phyloP scores from a whole-genome alignment of 2,797 vertebrate genomes.

The Sebastes variabilis region DNA sequence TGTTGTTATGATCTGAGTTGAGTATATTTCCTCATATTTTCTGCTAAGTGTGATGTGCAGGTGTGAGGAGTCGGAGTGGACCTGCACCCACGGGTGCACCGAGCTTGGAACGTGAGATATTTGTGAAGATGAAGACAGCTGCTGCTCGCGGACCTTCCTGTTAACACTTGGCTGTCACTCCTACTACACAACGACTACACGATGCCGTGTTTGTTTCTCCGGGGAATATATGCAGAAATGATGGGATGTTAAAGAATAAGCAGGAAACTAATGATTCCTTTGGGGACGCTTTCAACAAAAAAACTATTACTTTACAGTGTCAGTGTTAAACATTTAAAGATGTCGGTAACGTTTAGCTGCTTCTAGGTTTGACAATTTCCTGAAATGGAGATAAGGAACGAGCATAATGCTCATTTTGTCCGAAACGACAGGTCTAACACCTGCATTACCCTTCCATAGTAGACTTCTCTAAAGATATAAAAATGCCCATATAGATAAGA shows the following conservation, averaged over 20 bases:
- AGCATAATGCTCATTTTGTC: too few species aligned
- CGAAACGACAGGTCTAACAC: too few species aligned
- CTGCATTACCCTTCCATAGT: too few species aligned
- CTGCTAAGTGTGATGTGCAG: conserved; percentile 17
- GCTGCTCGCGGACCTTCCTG: neutral
- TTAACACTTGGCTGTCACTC: conserved; percentile 18
- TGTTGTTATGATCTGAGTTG: neutral
- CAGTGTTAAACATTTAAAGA: neutral
- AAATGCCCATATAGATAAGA: too few species aligned
- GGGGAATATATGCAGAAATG: neutral
- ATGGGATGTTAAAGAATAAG: neutral
- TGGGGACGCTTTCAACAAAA: neutral
- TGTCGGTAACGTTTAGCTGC: neutral
- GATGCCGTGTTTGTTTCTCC: neutral
- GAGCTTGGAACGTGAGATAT: neutral
- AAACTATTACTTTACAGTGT: neutral
- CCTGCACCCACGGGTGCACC: neutral
- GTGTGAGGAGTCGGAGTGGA: conserved; percentile 8
- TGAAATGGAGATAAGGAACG: too few species aligned
- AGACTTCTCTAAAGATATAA: too few species aligned
- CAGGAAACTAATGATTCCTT: neutral
- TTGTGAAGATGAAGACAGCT: conserved; percentile 17
- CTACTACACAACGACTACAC: neutral
- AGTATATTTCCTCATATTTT: neutral
- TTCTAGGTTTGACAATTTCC: too few species aligned